These are phyloP conservation scores for Brassicogethes aeneus DNA, from an alignment of 2,888 invertebrate species.

Conservation along the genomic window DNA sequence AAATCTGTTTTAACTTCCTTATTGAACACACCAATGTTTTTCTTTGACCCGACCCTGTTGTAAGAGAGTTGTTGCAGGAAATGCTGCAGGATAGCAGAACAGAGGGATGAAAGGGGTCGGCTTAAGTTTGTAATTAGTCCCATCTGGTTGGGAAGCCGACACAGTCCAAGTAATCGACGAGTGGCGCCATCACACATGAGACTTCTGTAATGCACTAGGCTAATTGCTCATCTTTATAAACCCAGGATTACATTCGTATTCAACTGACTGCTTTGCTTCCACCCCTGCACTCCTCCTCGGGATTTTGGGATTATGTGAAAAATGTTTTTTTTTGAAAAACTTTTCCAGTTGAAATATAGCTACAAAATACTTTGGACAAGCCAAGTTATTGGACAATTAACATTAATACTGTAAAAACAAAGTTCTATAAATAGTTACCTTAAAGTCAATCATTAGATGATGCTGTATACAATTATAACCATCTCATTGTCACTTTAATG, in stretches of 20 bases:
- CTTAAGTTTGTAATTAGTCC: constrained; percentile 44
- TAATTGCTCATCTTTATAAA: constrained; percentile 40
- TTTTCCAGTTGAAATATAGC: no score
- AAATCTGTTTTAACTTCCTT: no score
- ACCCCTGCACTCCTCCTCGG: constrained; percentile 10
- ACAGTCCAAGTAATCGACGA: constrained; percentile 41
- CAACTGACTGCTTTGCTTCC: constrained; percentile 7
- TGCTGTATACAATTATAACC: no score
- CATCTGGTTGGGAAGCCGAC: constrained; percentile 39
- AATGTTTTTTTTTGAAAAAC: no score
- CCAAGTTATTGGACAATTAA: no score
- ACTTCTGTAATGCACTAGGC: constrained; percentile 36
- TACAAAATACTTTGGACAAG: no score
- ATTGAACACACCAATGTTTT: no score
- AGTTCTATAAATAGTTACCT: no score
- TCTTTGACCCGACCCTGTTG: neutral
- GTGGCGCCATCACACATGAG: constrained; percentile 42
- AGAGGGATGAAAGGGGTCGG: constrained; percentile 22
- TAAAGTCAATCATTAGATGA: no score
- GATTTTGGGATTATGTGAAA: constrained; percentile 10
- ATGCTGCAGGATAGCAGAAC: constrained; percentile 6
- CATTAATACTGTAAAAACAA: no score
- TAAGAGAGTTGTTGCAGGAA: constrained; percentile 6
- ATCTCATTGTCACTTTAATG: no score
- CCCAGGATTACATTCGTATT: constrained; percentile 32